A percentile compares a stretch with the other conserved stretches of the same genome.
phyloP scores from a whole-genome alignment of 2,888 invertebrate species.

The Dasysyrphus tricinctus region DNA sequence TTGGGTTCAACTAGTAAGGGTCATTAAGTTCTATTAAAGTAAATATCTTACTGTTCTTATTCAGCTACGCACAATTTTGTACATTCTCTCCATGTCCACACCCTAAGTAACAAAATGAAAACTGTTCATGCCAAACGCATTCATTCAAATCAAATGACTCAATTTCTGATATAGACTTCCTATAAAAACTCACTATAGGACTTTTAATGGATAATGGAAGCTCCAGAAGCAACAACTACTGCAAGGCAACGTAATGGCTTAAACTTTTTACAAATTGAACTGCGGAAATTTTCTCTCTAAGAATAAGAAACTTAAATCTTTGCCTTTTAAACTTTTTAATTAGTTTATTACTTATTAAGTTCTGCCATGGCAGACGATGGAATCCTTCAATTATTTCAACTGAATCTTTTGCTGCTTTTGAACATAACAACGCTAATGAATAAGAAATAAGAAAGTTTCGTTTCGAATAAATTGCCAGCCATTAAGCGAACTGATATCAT shows the following conservation, averaged over 20 bases:
- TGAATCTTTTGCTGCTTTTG: constrained; percentile 12
- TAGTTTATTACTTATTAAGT: constrained; percentile 34
- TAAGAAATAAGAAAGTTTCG: constrained; percentile 35
- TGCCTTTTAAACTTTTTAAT: constrained; percentile 51
- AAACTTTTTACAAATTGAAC: constrained; percentile 29
- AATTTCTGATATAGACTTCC: constrained; percentile 3
- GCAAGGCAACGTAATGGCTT: constrained; percentile 23
- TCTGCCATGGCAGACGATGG: constrained; percentile 10
- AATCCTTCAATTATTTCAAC: constrained; percentile 31
- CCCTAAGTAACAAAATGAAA: neutral
- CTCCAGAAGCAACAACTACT: neutral
- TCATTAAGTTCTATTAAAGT: too few relatives aligned
- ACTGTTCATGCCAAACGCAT: constrained; percentile 1
- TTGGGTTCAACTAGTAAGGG: too few relatives aligned
- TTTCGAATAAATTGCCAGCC: constrained; percentile 33
- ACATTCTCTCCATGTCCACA: too few relatives aligned
- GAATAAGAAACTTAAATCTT: constrained; percentile 36
- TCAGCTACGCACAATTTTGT: too few relatives aligned
- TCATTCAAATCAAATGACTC: constrained; percentile 42
- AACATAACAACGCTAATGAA: constrained; percentile 23
- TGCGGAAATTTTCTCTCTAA: constrained; percentile 5
- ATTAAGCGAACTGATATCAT: constrained; percentile 18
- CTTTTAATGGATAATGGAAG: neutral
- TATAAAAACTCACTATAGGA: neutral
- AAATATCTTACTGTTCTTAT: too few relatives aligned